Evolutionary conservation across 2,888 invertebrate species (phyloP), one percentile per base, ranked within the genome.

Genomic region (Macaria notata): DNA sequence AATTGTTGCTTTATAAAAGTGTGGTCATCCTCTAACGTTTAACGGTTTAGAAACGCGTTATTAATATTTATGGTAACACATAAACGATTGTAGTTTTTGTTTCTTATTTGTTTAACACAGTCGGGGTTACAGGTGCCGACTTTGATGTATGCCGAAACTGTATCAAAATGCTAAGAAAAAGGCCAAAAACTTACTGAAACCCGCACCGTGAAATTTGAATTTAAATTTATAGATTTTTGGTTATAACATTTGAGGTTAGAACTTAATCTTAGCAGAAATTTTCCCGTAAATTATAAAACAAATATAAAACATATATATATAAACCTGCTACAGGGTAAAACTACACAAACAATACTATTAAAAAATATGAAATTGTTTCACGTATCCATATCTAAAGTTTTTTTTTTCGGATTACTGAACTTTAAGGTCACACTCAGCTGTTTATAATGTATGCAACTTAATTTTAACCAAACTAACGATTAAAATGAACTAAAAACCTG

Each of bases 21-120:
- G 62, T 86, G 79, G 88, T 75, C 71, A 84, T 79, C 75, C 79
- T 76, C 72, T 56, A 63, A 9, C 72, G 69, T 79, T 83, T 79
- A 84, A 81, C 79, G 72, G 76, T 80, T 78, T 68, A 70, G 71
- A 80, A 81, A 80, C 72, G 83, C 78, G 79, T 83, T 88, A 87
- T 88, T 87, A 88, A 89, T 90, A 91, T 90, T 88, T 86, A 91
- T 89, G 79, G 79, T 75, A 70, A 72, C 70, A 78, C 75, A 79
- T 84, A 83, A 81, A 79, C 75, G 78, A 68, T 65, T 61, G 59
- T 72, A 78, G 47, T 80, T 85, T 82, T 81, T 19, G 1, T 78
- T 75, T 73, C 72, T 76, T 90, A 83, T 90, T 91, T 90, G 84
- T 78, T 83, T 86, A 84, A 80, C 84, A 75, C 80, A 79, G 72